Conservation (phyloP, 2,113 vertebrate genomes). For the Phrynosoma blainvillii region DNA sequence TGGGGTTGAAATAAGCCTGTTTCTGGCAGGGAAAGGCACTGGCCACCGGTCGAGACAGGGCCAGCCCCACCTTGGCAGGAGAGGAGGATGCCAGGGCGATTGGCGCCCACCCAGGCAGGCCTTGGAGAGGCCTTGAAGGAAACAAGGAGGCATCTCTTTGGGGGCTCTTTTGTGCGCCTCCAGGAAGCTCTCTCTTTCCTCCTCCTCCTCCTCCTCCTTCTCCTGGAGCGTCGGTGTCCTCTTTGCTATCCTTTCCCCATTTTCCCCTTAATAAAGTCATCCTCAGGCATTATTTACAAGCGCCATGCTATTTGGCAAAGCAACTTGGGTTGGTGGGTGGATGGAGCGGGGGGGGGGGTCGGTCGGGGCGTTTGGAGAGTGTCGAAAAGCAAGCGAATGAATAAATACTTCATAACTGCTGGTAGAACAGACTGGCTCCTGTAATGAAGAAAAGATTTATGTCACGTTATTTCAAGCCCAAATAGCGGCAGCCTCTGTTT, state of each 20-base stretch:
- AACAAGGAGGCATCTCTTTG: background rate
- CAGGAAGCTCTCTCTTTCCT: slow-evolving; percentile 8
- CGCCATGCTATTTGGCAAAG: slow-evolving; percentile 85
- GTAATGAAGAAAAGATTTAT: slow-evolving; percentile 98
- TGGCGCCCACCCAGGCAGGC: background rate
- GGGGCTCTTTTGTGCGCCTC: background rate
- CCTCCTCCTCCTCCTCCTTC: slow-evolving; percentile 55
- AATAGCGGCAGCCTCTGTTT: slow-evolving; percentile 95
- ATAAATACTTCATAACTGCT: slow-evolving; percentile 90
- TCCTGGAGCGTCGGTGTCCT: slow-evolving; percentile 25
- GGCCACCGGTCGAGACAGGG: too few relatives aligned
- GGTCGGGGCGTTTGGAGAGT: too few relatives aligned
- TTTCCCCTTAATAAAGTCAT: slow-evolving; percentile 80
- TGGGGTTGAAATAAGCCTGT: background rate
- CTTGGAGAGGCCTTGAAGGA: background rate
- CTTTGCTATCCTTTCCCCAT: slow-evolving; percentile 36
- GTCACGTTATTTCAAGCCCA: slow-evolving; percentile 93
- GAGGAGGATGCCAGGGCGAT: background rate
- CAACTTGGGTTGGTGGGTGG: slow-evolving; percentile 70
- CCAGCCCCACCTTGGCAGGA: background rate
- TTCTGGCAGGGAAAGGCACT: background rate
- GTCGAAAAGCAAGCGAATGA: slow-evolving; percentile 83
- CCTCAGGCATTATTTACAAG: slow-evolving; percentile 83
- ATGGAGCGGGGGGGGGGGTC: background rate
- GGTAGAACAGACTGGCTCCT: slow-evolving; percentile 85